These are phyloP conservation scores for Sapayoa aenigma DNA, from an alignment of 2,113 vertebrate genomes.

Conservation along the genomic window DNA sequence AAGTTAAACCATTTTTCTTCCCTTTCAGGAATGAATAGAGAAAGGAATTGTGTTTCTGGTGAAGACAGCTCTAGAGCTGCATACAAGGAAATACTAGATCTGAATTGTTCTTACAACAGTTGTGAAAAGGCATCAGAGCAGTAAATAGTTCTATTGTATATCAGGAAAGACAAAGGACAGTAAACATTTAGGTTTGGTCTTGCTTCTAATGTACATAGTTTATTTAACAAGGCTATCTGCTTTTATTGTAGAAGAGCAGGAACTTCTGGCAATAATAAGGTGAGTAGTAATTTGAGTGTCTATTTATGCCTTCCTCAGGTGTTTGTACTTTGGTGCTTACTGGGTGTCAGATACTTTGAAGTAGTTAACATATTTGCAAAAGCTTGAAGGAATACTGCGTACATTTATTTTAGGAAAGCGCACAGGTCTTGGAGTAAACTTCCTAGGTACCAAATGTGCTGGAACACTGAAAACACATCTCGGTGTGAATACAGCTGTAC, in stretches of 20 bases:
- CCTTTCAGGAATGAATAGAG: neutral
- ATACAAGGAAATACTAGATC: neutral
- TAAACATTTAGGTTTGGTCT: neutral
- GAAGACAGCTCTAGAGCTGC: neutral
- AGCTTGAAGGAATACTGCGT: neutral
- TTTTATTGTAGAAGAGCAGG: neutral
- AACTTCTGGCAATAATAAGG: neutral
- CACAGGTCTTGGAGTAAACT: neutral
- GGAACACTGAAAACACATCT: neutral
- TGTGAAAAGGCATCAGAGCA: neutral
- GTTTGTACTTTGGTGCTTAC: neutral
- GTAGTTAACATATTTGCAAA: neutral
- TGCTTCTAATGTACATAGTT: neutral
- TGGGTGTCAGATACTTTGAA: neutral
- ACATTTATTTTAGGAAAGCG: neutral
- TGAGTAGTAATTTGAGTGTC: neutral
- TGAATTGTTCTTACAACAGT: neutral
- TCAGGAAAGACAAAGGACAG: neutral
- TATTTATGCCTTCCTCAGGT: neutral
- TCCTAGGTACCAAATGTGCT: neutral
- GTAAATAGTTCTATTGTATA: neutral
- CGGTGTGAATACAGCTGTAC: neutral
- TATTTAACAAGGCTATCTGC: neutral
- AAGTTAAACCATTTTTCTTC: neutral
- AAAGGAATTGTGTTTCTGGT: neutral